Base-by-base conservation (phyloP, 2,888 invertebrate species). In the Globia sparganii region DNA sequence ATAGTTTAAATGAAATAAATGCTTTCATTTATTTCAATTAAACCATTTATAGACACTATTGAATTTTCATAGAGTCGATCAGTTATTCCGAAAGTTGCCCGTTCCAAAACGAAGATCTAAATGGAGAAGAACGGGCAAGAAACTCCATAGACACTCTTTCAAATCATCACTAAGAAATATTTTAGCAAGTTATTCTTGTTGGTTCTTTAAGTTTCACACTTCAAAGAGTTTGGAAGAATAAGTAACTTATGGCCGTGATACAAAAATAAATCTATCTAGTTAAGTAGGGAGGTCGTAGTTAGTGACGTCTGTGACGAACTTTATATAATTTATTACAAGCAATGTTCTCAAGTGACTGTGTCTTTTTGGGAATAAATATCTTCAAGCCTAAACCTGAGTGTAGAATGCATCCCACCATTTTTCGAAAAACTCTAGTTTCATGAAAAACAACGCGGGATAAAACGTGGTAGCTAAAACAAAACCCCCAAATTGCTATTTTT, bases 401-500 rank as follows among this genome's bases (percentile, higher is more conserved):
- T 13, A 28, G 28, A 28, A 28, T 28, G 2, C 6, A 43, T 21
- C 13, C 28, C 28, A 28, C 18, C 18, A 15, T 77, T 43, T 53
- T 4, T 25, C 18, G 21, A 58, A 8, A 25, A 56, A 34, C 34
- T 53, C 11, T 46, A 37, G 18, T 37, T 40, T 28, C 28, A 46
- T 18, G 8, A n/a, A 40, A 53, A 79, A 49, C 1, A 25, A 40
- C 0, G n/a, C 21, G 34, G 34, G 4, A 34, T 70, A 21, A 61
- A 53, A 28, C 6, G 25, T 31, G 43, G 18, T 25, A 64, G 34
- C 15, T n/a, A 25, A 18, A 69, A 34, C 25, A 59, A 81, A 76
- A 37, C 37, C 25, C 15, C 37, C 43, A 65, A 65, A 81, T 75
- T 80, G 59, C n/a, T 46, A n/a, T 66, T 74, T 66, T 74, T 66